A percentile compares a stretch with the other conserved stretches of the same genome.
Conservation (phyloP, 2,797 vertebrate genomes). For the Ciconia nigra region DNA sequence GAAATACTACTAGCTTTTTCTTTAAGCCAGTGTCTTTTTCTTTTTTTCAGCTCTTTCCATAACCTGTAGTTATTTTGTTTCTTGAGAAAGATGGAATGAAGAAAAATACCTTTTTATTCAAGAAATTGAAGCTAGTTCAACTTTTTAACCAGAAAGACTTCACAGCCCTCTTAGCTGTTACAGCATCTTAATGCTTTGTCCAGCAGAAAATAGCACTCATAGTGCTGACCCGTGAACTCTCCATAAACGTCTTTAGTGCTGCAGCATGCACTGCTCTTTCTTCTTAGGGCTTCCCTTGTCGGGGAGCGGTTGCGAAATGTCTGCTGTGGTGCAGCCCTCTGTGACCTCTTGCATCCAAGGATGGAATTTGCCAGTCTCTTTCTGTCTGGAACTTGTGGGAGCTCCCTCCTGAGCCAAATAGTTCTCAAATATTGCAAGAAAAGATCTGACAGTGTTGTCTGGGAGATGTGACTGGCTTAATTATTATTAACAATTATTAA, state of each 20-base stretch:
- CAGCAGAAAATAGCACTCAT: neutral
- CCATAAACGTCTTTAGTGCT: neutral
- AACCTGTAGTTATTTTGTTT: neutral
- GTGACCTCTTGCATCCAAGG: conserved; percentile 47
- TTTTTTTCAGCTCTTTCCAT: conserved; percentile 7
- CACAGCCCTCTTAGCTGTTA: neutral
- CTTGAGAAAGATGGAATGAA: neutral
- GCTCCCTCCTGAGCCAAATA: neutral
- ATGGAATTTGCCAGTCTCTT: neutral
- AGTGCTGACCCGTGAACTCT: neutral
- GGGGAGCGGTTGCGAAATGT: neutral
- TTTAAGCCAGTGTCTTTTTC: neutral
- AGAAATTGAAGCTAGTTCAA: conserved; percentile 35
- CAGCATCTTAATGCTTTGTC: neutral
- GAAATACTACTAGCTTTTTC: neutral
- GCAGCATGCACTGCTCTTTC: neutral
- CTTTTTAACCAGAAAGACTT: conserved; percentile 19
- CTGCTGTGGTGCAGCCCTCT: conserved; percentile 8
- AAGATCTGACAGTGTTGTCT: neutral
- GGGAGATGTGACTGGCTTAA: neutral
- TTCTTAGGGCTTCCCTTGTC: neutral
- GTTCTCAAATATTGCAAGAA: neutral
- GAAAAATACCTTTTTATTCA: neutral
- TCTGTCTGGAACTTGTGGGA: neutral
- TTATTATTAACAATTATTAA: conserved; percentile 34